Evolutionary conservation across 2,888 invertebrate genomes (phyloP).

Genomic region (Micropterix aruncella): DNA sequence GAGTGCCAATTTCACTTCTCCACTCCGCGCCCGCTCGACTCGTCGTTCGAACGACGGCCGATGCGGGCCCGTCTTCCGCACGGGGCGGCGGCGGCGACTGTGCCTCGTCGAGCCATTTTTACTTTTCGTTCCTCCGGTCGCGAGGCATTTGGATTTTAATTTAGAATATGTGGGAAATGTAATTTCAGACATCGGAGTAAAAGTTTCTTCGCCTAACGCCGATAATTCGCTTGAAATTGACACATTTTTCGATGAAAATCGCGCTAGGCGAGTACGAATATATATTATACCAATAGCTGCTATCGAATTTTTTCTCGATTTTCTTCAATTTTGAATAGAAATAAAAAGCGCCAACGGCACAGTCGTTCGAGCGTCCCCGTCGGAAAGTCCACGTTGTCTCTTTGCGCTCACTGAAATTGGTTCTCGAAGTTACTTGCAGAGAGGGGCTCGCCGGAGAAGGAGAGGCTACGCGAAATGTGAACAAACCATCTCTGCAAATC

Average conservation of each 20-base stretch:
- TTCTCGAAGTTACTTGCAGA: constrained; percentile 23
- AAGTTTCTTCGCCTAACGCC: too few relatives aligned
- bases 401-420: constrained; percentile 22
- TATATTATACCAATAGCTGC: too few relatives aligned
- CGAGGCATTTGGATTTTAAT: background rate
- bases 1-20: constrained; percentile 23
- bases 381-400: too few relatives aligned
- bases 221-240: too few relatives aligned
- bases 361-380: too few relatives aligned
- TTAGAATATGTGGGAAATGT: too few relatives aligned
- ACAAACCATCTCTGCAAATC: constrained; percentile 36
- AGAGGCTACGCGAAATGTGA: constrained; percentile 23
- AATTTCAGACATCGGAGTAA: too few relatives aligned
- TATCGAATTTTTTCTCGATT: too few relatives aligned
- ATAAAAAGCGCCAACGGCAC: too few relatives aligned
- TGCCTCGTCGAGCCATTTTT: constrained; percentile 3
- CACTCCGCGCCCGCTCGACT: constrained; percentile 1
- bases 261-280: too few relatives aligned
- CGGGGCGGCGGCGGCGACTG: background rate
- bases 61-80: constrained; percentile 1
- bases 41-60: constrained; percentile 11
- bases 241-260: too few relatives aligned
- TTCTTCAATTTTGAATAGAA: too few relatives aligned
- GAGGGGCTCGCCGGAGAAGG: constrained; percentile 9
- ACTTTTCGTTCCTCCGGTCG: constrained; percentile 3